These are phyloP conservation scores for Chloropsis hardwickii DNA, from an alignment of 2,113 vertebrate species.

Conservation along the genomic window DNA sequence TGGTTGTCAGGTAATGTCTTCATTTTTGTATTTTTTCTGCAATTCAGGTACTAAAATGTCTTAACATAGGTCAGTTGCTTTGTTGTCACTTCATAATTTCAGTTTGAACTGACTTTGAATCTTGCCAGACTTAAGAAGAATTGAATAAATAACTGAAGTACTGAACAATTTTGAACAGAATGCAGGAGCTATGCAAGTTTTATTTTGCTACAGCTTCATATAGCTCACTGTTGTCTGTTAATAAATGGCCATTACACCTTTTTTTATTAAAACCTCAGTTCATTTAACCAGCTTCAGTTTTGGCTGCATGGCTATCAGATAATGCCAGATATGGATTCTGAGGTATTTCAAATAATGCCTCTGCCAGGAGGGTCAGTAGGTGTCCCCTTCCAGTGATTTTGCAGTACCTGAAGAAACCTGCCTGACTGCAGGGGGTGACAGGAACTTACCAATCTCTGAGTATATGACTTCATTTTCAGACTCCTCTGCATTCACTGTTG, in stretches of 20 bases:
- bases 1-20: not conserved
- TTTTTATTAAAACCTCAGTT: not conserved
- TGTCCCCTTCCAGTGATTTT: not conserved
- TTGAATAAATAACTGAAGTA: not conserved
- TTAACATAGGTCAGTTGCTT: not conserved
- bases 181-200: not conserved
- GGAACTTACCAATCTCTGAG: slow-evolving; percentile 37
- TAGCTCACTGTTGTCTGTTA: not conserved
- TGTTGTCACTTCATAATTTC: not conserved
- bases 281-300: not conserved
- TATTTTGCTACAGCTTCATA: not conserved
- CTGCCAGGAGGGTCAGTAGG: not conserved
- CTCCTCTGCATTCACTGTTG: not conserved
- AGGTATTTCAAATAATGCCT: not conserved
- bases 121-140: not conserved
- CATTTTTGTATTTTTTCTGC: not conserved
- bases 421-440: not conserved
- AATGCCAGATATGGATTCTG: not conserved
- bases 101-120: not conserved
- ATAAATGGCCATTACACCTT: not conserved
- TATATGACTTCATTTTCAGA: not conserved
- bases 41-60: not conserved
- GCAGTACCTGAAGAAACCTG: not conserved
- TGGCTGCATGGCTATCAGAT: not conserved
- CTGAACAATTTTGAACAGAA: not conserved